Conservation (phyloP, 1,140 invertebrate genomes). For the Linepithema humile region DNA sequence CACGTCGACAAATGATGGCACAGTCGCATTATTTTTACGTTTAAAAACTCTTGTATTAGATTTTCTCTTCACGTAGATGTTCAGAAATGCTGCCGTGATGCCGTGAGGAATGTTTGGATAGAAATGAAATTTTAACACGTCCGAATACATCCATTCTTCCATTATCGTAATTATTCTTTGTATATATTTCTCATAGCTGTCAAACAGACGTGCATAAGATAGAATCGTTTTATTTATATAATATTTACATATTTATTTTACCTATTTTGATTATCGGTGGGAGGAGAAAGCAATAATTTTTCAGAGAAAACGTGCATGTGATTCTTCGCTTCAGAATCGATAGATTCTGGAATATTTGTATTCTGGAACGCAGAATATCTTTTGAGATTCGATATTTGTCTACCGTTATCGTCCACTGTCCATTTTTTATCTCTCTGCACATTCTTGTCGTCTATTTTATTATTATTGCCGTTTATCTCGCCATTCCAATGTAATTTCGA, state of each 20-base stretch:
- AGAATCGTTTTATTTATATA: no score
- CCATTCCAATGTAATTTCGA: background rate
- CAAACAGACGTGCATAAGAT: no score
- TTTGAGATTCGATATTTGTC: background rate
- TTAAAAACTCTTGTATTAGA: slow-evolving; percentile 3
- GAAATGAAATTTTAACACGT: slow-evolving; percentile 55
- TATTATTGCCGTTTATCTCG: background rate
- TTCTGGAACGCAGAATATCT: background rate
- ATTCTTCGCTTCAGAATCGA: background rate
- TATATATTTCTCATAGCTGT: slow-evolving; percentile 44
- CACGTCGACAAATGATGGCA: slow-evolving; percentile 53
- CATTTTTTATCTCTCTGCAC: background rate
- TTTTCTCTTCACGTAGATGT: background rate
- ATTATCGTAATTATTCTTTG: slow-evolving; percentile 21
- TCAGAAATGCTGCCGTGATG: slow-evolving; percentile 57
- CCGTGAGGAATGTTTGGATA: slow-evolving; percentile 65
- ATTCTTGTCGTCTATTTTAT: background rate
- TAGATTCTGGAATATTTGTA: no score
- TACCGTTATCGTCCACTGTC: background rate
- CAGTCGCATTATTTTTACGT: background rate
- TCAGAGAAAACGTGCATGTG: background rate
- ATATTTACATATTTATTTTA: no score
- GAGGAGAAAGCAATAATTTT: background rate
- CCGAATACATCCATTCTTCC: slow-evolving; percentile 71
- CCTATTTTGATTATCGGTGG: background rate